phyloP scores from a whole-genome alignment of 35 echinoderm and acorn worm genomes.

The Heliocidaris erythrogramma region DNA sequence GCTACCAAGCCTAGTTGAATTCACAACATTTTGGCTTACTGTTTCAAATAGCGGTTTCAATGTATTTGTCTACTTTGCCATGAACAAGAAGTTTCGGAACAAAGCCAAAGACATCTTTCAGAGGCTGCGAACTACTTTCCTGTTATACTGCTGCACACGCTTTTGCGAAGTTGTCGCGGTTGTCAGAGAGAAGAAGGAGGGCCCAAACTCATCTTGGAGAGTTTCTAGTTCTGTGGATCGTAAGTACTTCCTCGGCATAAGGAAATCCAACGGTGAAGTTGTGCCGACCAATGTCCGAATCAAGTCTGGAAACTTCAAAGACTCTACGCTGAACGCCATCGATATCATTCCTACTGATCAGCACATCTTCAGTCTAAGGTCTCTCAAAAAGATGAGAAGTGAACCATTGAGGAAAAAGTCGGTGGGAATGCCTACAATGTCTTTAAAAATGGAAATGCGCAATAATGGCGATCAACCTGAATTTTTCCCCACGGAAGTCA shows the following conservation, averaged over 20 bases:
- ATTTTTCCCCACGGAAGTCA: not conserved
- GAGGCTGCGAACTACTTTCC: not conserved
- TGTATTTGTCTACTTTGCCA: slow-evolving; percentile 57
- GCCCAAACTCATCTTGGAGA: not conserved
- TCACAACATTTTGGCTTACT: slow-evolving; percentile 50
- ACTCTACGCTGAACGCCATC: not conserved
- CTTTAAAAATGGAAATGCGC: slow-evolving; percentile 5
- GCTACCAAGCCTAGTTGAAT: slow-evolving; percentile 16
- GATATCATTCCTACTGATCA: not conserved
- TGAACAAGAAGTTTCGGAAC: slow-evolving; percentile 55
- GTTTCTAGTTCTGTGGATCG: not conserved
- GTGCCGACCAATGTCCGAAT: slow-evolving; percentile 43
- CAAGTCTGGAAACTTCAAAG: slow-evolving; percentile 19
- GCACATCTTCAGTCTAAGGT: slow-evolving; percentile 39
- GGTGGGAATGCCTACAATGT: not conserved
- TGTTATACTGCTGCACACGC: not conserved
- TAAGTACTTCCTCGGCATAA: slow-evolving; percentile 40
- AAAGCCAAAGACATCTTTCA: slow-evolving; percentile 13
- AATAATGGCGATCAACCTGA: not conserved
- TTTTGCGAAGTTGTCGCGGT: not conserved
- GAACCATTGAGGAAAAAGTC: slow-evolving; percentile 13
- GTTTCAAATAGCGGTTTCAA: slow-evolving; percentile 64
- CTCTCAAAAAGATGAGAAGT: slow-evolving; percentile 41
- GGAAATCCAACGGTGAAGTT: slow-evolving; percentile 46
- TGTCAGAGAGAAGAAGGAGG: not conserved